Evolutionary conservation across 2,888 invertebrate species (phyloP).

Genomic region (Ceramica pisi): DNA sequence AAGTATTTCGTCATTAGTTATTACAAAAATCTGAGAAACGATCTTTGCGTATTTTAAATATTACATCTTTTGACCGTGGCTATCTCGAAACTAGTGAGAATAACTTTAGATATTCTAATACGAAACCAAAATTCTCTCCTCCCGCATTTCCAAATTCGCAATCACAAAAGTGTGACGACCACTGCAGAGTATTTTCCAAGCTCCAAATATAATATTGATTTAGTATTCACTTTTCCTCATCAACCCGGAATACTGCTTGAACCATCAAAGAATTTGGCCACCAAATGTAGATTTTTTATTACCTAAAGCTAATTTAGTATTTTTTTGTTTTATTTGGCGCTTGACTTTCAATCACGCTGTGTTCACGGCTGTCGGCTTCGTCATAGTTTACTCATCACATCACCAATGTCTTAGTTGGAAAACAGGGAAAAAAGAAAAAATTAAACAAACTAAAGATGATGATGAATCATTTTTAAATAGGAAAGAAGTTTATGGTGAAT

Average conservation of each 20-base stretch:
- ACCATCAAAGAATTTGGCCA: not conserved
- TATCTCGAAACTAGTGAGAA: too few species aligned
- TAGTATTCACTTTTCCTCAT: constrained; percentile 12
- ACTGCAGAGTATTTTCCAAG: not conserved
- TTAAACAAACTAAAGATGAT: not conserved
- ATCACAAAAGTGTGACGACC: too few species aligned
- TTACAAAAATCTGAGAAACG: too few species aligned
- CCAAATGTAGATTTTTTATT: not conserved
- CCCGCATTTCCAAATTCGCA: too few species aligned
- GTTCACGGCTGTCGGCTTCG: not conserved
- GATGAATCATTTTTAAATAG: constrained; percentile 2
- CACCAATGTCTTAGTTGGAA: not conserved
- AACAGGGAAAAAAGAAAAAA: too few species aligned
- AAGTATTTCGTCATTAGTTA: too few species aligned
- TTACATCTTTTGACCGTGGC: too few species aligned
- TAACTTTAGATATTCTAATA: too few species aligned
- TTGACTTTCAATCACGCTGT: not conserved
- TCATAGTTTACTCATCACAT: constrained; percentile 5
- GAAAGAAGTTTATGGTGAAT: too few species aligned
- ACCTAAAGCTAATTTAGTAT: not conserved
- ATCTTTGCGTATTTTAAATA: too few species aligned
- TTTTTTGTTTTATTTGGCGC: constrained; percentile 25
- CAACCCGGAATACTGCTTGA: not conserved
- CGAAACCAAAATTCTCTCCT: too few species aligned
- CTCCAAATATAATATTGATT: constrained; percentile 7